Base-by-base conservation (phyloP, 64 coral and sea anemone species). In the Trachythela sp. region DNA sequence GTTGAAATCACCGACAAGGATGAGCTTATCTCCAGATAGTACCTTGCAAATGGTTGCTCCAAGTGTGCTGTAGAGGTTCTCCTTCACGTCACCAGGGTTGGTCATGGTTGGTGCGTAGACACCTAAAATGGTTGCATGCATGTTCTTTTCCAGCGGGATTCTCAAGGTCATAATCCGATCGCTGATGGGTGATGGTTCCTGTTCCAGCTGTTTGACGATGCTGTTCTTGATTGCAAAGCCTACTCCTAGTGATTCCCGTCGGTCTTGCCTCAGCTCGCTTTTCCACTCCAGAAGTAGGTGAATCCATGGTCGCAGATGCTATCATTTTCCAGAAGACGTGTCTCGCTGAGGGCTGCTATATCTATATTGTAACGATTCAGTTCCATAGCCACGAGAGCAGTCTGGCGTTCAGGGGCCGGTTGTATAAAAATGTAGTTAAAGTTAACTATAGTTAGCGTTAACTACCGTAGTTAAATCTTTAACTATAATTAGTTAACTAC, bases 291-390 rank as follows among this genome's bases (percentile, higher is more conserved):
- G 48, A 83, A 84, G 72, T 87, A 67, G 18, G 48, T 92, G 60
- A 87, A 83, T 1, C 90, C 91, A 77, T 56, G 17, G 13, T 88
- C 91, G 83, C 26, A 85, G 9, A 88, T 64, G 43, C 86, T 92
- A 48, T 84, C 86, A 70, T 83, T 60, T 20, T 24, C 50, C 24
- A 17, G 80, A 20, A 90, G 60, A 33, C 36, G 31, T 10, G 80
- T 90, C 34, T 90, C 89, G 85, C 80, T 40, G 9, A 90, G 89
- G 14, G 0, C 83, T 39, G 89, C 89, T 85, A 85, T 90, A 48
- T 83, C 39, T 0, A 89, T 31, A 24, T 83, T 54, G 38, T 85
- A 90, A 1, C 88, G 77, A 45, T 84, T 84, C 32, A 90, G 32
- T 32, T 85, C 89, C 40, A 13, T 8, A 30, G 84, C 84, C 14